Evolutionary conservation across 2,797 vertebrate genomes (phyloP), one percentile per base, ranked within the genome.

Genomic region (Spinus olivaceus): DNA sequence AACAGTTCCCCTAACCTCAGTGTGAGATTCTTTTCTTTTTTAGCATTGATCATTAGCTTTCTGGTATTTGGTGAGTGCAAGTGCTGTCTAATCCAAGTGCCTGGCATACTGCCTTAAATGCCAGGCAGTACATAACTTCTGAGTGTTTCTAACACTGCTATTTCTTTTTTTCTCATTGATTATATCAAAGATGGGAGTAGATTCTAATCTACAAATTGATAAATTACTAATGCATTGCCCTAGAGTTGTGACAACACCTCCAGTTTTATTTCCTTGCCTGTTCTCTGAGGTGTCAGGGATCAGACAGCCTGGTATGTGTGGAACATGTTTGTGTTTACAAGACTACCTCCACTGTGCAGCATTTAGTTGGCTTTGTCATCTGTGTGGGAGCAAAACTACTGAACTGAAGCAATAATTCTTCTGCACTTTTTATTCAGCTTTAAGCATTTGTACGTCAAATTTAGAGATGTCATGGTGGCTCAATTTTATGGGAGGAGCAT

Each of bases 331-430:
- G n/a, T 81, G 79, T 96, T 96, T 92, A 88, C 71, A 57, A 32
- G 77, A 84, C 44, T 69, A 47, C 76, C 82, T 92, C 91, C 39
- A 8, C 51, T 64, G 21, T 49, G 83, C 86, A 84, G 92, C 61
- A 17, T 81, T 94, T 49, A 23, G 42, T 88, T 90, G 91, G 66
- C 82, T 95, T 92, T 97, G 92, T 93, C 92, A 96, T 92, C 73
- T 88, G 41, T 95, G 96, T 95, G 94, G 95, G 95, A 95, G 92
- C 80, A 86, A 15, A 95, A 84, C 84, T 81, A 79, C 77, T 1
- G 6, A 93, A 70, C 66, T 77, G 59, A 95, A 85, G 81, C 3
- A 3, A 27, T n/a, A 24, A 57, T 82, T 89, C 83, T 70, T 63
- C 71, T 79, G 21, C 28, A 19, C 56, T 78, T n/a, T 77, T 23